Evolutionary conservation across 2,797 vertebrate species (phyloP).

Genomic region (Syngnathus rostellatus): DNA sequence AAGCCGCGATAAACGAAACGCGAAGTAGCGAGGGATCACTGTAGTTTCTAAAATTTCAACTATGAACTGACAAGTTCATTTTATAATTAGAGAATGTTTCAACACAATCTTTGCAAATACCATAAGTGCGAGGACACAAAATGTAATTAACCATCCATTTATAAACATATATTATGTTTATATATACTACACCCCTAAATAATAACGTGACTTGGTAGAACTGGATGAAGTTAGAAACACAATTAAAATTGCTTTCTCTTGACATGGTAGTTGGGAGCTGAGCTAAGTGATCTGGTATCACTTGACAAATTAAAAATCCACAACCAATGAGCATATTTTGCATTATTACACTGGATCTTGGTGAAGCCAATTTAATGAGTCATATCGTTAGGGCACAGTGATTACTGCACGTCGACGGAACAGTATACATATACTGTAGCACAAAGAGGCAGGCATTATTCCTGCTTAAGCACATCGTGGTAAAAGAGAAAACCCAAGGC

Average conservation of each 20-base stretch:
- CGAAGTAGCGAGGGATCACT: too few species aligned
- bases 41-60: too few species aligned
- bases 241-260: neutral
- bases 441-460: constrained; percentile 8
- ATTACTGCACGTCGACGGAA: constrained; percentile 36
- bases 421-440: neutral
- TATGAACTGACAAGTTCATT: too few species aligned
- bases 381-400: constrained; percentile 47
- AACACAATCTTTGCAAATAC: neutral
- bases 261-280: too few species aligned
- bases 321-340: neutral
- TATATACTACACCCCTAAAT: neutral
- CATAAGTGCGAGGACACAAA: neutral
- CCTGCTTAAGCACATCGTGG: constrained; percentile 18
- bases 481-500: constrained; percentile 54
- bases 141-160: neutral
- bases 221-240: neutral
- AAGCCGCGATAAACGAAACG: too few species aligned
- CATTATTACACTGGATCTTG: neutral
- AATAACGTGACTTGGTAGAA: neutral
- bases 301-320: neutral
- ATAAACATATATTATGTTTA: neutral
- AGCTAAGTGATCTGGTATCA: neutral
- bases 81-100: neutral
- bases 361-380: neutral